Evolutionary conservation across 2,888 invertebrate species (phyloP).

Genomic region (Chaitophorus viminalis): DNA sequence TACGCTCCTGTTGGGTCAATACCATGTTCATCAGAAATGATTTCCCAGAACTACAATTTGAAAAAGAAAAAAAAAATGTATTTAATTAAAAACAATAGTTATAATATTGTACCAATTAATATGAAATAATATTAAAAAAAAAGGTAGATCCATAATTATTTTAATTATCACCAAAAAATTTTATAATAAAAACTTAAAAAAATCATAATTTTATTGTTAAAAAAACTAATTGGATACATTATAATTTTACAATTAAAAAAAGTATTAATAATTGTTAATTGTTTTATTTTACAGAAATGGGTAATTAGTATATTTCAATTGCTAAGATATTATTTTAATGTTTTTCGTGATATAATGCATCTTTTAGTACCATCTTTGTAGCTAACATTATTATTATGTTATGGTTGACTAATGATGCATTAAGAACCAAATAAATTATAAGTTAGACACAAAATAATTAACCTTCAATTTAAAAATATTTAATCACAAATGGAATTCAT

Average conservation of each 20-base stretch:
- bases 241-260: background rate
- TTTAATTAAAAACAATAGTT: too few relatives aligned
- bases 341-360: background rate
- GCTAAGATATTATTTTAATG: background rate
- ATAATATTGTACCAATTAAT: too few relatives aligned
- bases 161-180: background rate
- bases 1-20: constrained; percentile 74
- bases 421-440: background rate
- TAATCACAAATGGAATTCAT: background rate
- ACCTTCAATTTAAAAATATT: background rate
- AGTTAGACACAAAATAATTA: background rate
- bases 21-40: constrained; percentile 81
- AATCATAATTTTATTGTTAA: too few relatives aligned
- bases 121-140: background rate
- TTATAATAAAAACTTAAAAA: too few relatives aligned
- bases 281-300: too few relatives aligned
- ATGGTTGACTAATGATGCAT: constrained; percentile 32
- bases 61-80: background rate
- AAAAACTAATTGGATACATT: background rate
- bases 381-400: background rate
- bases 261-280: background rate
- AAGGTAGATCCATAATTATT: background rate
- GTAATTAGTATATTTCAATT: background rate
- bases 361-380: background rate
- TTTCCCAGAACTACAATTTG: constrained; percentile 86